A percentile compares a stretch with the other conserved stretches of the same genome.
phyloP scores from a whole-genome alignment of 2,797 vertebrate species.

The Sebastes wilsoni region DNA sequence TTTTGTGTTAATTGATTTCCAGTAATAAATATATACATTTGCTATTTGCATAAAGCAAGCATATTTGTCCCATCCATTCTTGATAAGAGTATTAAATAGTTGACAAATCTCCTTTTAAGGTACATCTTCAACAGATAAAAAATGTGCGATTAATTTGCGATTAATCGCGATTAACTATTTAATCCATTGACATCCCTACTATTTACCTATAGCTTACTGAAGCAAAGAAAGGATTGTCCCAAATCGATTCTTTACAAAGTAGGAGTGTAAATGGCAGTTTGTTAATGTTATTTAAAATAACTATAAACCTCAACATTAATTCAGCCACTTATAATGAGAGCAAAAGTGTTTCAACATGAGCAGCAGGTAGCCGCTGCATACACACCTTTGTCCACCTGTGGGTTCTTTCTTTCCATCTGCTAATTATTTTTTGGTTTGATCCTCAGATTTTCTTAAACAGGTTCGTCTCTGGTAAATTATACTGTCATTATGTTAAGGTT shows the following conservation, averaged over 20 bases:
- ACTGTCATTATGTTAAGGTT: slow-evolving; percentile 2
- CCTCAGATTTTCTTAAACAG: slow-evolving; percentile 15
- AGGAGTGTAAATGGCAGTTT: not conserved
- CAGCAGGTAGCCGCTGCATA: not conserved
- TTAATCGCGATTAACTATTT: no score
- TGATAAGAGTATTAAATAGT: no score
- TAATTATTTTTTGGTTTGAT: not conserved
- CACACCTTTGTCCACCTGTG: not conserved
- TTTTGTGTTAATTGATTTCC: no score
- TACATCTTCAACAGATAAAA: no score
- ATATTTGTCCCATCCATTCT: rapidly evolving
- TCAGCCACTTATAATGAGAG: not conserved
- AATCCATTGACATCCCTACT: no score
- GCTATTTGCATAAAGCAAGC: no score
- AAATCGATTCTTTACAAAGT: not conserved
- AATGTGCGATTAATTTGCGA: no score
- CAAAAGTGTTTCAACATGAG: not conserved
- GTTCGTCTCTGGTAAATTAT: not conserved
- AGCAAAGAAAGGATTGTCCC: not conserved
- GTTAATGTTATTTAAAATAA: not conserved
- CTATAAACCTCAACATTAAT: not conserved
- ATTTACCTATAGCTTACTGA: not conserved
- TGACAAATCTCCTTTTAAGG: no score
- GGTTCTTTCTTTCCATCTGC: not conserved
- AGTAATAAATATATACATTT: no score